phyloP scores from a whole-genome alignment of 2,113 vertebrate species.

The Astatotilapia flaviijosephi region DNA sequence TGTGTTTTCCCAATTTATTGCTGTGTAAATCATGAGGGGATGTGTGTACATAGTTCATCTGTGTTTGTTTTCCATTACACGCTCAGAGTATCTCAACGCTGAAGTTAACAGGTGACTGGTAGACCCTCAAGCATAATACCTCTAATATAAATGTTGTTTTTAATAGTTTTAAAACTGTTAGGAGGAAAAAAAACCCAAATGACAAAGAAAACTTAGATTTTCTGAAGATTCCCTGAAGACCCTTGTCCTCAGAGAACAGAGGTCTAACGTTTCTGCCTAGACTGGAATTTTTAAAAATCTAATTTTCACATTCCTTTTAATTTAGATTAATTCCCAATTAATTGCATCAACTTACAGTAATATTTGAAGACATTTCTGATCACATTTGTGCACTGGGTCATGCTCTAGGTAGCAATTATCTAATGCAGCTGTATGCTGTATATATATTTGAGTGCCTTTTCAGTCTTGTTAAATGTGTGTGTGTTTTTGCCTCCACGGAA shows the following conservation, averaged over 20 bases:
- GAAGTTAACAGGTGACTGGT: neutral
- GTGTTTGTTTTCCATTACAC: slow-evolving; percentile 13
- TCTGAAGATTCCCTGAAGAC: neutral
- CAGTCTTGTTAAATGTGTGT: neutral
- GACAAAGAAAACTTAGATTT: neutral
- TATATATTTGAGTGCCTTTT: neutral
- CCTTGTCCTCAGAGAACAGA: neutral
- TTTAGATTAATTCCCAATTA: neutral
- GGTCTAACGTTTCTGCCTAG: neutral
- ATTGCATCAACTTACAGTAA: neutral
- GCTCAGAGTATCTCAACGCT: neutral
- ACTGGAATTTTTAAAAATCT: neutral
- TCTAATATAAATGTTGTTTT: neutral
- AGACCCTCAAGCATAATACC: neutral
- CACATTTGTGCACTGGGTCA: neutral
- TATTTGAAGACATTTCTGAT: neutral
- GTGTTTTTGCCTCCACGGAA: neutral
- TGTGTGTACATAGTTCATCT: neutral
- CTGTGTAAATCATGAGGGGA: neutral
- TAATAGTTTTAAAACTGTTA: neutral
- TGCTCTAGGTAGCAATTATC: neutral
- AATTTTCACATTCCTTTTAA: neutral
- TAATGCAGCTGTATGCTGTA: neutral
- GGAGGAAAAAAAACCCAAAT: accelerated
- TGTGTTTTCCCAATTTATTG: neutral